Evolutionary conservation across 1,140 invertebrate species (phyloP).

Genomic region (Maniola jurtina): DNA sequence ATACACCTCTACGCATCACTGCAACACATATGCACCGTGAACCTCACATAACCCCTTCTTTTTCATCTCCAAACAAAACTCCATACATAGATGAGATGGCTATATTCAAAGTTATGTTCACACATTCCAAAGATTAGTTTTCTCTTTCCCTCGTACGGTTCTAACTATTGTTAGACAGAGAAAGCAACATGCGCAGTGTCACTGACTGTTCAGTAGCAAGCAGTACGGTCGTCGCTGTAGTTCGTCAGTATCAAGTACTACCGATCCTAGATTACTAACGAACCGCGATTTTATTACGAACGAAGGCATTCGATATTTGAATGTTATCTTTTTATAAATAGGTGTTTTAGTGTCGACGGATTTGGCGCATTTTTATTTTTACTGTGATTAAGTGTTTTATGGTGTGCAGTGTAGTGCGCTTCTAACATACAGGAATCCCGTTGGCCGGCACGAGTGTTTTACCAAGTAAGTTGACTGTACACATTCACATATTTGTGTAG

Average conservation of each 20-base stretch:
- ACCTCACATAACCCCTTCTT: constrained; percentile 46
- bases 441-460: constrained; percentile 49
- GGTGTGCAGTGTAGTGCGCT: constrained; percentile 44
- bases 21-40: constrained; percentile 51
- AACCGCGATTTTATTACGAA: constrained; percentile 47
- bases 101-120: constrained; percentile 47
- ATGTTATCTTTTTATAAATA: constrained; percentile 41
- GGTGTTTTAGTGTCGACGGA: constrained; percentile 41
- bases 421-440: constrained; percentile 49
- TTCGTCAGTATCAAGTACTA: constrained; percentile 25
- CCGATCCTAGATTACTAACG: constrained; percentile 31
- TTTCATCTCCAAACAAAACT: constrained; percentile 33
- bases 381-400: constrained; percentile 50
- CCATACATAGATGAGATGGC: constrained; percentile 42
- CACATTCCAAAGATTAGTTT: constrained; percentile 56
- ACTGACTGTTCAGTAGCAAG: constrained; percentile 65
- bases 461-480: constrained; percentile 53
- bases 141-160: constrained; percentile 45
- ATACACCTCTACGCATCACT: constrained; percentile 53
- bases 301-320: constrained; percentile 54
- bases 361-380: constrained; percentile 32
- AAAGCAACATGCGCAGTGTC: constrained; percentile 61
- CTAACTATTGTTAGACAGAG: constrained; percentile 39
- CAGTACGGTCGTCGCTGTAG: constrained; percentile 34
- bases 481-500: constrained; percentile 47